Evolutionary conservation across 1,140 invertebrate species (phyloP).

Genomic region (Brachionus paranguensis): DNA sequence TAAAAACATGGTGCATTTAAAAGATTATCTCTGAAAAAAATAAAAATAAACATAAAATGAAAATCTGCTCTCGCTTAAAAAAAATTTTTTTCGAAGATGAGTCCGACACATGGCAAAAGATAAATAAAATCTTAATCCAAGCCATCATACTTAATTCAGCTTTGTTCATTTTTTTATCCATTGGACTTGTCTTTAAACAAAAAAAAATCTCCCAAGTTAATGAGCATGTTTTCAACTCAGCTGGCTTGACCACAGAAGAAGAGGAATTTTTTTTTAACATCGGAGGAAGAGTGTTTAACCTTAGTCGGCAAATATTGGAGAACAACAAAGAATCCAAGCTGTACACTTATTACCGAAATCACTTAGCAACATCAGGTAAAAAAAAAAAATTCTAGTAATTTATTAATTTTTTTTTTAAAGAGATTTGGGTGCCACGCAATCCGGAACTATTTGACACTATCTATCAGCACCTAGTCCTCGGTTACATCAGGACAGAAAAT

Average conservation of each 20-base stretch:
- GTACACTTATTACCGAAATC: not conserved
- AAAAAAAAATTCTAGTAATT: not conserved
- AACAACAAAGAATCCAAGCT: not conserved
- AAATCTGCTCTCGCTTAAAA: not conserved
- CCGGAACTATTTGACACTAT: not conserved
- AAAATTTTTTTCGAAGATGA: not conserved
- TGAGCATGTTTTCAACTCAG: not conserved
- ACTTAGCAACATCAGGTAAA: not conserved
- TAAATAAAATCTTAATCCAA: not conserved
- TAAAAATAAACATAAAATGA: not conserved
- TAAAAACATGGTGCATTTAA: not conserved
- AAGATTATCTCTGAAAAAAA: not conserved
- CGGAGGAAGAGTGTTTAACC: not conserved
- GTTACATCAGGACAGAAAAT: not conserved
- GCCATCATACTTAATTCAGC: not conserved
- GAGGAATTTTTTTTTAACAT: not conserved
- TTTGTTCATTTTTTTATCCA: not conserved
- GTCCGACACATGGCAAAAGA: not conserved
- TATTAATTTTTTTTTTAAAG: not conserved
- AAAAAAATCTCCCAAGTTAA: not conserved
- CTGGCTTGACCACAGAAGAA: not conserved
- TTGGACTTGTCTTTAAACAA: not conserved
- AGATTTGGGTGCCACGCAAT: constrained; percentile 5
- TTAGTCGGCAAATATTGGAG: not conserved
- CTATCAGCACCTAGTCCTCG: not conserved